Conservation (phyloP, 2,888 invertebrate genomes). For the Drosophila borealis region DNA sequence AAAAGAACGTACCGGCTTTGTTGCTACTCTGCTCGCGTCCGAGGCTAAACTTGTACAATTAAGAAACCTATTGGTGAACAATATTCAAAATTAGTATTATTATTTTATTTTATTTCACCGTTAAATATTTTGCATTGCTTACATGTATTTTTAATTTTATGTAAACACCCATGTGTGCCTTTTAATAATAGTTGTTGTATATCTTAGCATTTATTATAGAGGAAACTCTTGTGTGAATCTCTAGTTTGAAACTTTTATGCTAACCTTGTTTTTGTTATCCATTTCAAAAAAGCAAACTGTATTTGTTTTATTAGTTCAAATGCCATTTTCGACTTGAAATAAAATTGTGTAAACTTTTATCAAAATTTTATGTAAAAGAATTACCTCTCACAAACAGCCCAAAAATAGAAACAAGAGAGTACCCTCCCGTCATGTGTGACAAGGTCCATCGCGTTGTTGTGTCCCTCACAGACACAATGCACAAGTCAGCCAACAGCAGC, state of each 20-base stretch:
- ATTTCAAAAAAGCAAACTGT: too few relatives aligned
- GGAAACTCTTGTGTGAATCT: neutral
- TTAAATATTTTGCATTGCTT: neutral
- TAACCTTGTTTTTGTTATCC: neutral
- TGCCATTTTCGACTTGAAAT: neutral
- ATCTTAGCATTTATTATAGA: neutral
- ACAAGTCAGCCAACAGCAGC: constrained; percentile 16
- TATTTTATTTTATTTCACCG: neutral
- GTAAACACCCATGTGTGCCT: neutral
- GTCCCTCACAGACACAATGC: constrained; percentile 49
- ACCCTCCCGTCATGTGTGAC: constrained; percentile 32
- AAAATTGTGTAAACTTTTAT: neutral
- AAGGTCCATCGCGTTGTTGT: constrained; percentile 64
- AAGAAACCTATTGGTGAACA: neutral
- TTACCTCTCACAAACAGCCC: neutral
- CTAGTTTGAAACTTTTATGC: neutral
- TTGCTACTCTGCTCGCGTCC: constrained; percentile 5
- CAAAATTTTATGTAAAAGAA: constrained; percentile 25
- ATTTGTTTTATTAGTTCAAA: neutral
- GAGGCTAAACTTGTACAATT: constrained; percentile 7
- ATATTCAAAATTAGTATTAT: neutral
- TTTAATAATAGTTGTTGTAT: neutral
- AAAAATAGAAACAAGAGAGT: neutral
- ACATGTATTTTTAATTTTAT: neutral
- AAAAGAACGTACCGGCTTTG: constrained; percentile 20